These are phyloP conservation scores for Neofelis nebulosa DNA, from an alignment of 2,113 vertebrate genomes.

Conservation along the genomic window DNA sequence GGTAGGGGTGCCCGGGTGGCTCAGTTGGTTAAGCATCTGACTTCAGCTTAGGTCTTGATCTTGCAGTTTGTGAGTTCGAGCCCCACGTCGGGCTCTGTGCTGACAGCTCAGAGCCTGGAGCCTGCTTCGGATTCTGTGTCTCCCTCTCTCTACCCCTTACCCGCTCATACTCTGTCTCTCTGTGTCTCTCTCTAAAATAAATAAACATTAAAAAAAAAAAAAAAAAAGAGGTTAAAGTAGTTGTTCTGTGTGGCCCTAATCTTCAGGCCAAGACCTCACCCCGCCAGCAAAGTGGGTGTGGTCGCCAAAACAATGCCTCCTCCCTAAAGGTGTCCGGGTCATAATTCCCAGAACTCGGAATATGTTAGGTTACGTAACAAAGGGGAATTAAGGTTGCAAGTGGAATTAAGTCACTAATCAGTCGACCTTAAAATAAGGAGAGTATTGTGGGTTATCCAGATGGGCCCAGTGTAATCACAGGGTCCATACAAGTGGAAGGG, in stretches of 20 bases:
- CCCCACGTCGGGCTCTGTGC: no score
- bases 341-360: background rate
- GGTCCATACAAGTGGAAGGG: background rate
- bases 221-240: background rate
- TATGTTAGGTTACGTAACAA: background rate
- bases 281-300: background rate
- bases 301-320: background rate
- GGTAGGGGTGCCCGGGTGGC: background rate
- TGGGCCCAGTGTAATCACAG: background rate
- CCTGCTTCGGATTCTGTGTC: no score
- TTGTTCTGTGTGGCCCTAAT: background rate
- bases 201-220: no score
- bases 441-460: background rate
- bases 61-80: no score
- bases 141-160: no score
- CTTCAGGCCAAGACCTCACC: slow-evolving; percentile 8
- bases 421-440: background rate
- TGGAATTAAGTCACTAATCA: background rate
- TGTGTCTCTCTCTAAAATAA: no score
- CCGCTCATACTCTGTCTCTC: no score
- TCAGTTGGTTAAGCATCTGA: no score
- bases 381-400: background rate
- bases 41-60: no score
- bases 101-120: no score
- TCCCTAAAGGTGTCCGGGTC: background rate